Evolutionary conservation across 1,140 invertebrate species (phyloP), one percentile per base, ranked within the genome.

Genomic region (Pachypeltis micranthus): DNA sequence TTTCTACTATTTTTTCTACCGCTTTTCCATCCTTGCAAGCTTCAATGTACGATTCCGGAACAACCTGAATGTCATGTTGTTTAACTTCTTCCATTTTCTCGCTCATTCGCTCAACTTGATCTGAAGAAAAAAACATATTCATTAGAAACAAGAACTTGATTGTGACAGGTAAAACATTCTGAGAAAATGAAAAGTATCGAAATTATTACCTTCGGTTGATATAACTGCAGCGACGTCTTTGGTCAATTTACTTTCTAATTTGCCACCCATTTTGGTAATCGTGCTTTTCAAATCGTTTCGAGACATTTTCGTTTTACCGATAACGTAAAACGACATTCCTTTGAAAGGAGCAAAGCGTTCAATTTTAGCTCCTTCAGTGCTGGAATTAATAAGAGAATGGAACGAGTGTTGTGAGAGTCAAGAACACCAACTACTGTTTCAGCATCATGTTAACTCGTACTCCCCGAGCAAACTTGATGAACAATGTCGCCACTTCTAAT

Each of bases 261-360:
- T 81, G 7, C 91, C 93, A 2, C 93, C 93, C 4, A 93, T 71
- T 27, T 81, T 80, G 44, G 80, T 72, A 61, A 95, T 87, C 63
- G 81, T 76, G 25, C 78, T 80, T 67, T 85, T 90, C 0, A 91
- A 60, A 1, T 79, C 76, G 1, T 83, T 80, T 70, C 86, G 87
- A 12, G 73, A 68, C 28, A 76, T 79, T 66, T 74, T 74, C 1
- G 80, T 74, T 64, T 81, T 81, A 1, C 87, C 87, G 63, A 84
- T 72, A 24, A 91, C 71, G n/a, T 85, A 82, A 76, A 95, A 91
- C 69, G 85, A 82, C 73, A 94, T 82, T 65, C 89, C 83, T 69
- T 86, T 85, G 26, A 96, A 73, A 7, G 91, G 84, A 28, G 81
- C 81, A 59, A 61, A 57, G 16, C 68, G 65, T 3, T 62, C 66